Evolutionary conservation across 2,113 vertebrate species (phyloP).

Genomic region (Ochotona princeps): DNA sequence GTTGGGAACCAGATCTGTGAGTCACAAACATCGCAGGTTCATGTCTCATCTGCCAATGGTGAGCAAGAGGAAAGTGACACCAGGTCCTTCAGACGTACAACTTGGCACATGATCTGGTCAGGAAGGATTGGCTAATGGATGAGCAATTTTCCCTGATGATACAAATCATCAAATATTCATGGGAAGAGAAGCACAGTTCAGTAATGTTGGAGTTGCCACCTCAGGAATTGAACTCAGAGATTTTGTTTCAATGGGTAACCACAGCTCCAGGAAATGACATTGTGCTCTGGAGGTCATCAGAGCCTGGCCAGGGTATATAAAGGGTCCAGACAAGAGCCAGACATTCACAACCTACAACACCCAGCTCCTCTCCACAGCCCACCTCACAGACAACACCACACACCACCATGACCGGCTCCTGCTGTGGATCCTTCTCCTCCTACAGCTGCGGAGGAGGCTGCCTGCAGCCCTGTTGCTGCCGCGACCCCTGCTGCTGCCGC

Average conservation of each 20-base stretch:
- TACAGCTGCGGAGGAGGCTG: conserved; percentile 14
- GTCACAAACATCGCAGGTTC: not conserved
- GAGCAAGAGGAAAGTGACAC: not conserved
- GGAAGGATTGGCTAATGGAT: not conserved
- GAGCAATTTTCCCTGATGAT: conserved; percentile 41
- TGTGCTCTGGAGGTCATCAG: not conserved
- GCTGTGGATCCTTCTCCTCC: conserved; percentile 47
- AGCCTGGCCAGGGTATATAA: conserved; percentile 11
- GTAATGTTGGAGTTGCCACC: not conserved
- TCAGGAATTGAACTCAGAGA: not conserved
- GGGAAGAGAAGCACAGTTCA: not conserved
- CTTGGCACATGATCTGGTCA: not conserved
- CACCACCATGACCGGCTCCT: conserved; percentile 42
- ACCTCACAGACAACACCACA: not conserved
- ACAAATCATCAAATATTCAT: conserved; percentile 5
- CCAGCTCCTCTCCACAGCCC: not conserved
- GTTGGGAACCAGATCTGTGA: not conserved
- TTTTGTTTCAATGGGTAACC: not conserved
- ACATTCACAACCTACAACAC: not conserved
- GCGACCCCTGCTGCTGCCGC: conserved; percentile 58
- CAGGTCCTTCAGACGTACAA: not conserved
- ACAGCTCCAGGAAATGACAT: conserved; percentile 61
- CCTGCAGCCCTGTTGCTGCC: conserved; percentile 35
- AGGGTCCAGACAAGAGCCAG: not conserved
- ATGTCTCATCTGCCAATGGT: not conserved